Conservation (phyloP, 1,140 invertebrate genomes). For the Listronotus oregonensis region DNA sequence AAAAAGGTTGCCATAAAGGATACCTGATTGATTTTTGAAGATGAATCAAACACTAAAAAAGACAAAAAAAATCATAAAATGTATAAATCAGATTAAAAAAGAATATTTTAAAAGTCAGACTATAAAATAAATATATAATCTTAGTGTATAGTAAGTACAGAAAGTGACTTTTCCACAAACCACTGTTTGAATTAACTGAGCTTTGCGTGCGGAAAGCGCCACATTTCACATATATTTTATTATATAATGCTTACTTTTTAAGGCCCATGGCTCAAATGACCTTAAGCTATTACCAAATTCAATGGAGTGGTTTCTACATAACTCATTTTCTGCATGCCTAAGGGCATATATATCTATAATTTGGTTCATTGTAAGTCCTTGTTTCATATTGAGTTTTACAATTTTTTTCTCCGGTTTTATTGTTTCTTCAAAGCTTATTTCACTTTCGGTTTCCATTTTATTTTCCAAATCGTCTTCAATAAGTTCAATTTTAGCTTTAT, state of each 20-base stretch:
- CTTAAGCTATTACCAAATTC: slow-evolving; percentile 33
- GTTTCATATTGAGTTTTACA: slow-evolving; percentile 41
- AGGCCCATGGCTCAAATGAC: slow-evolving; percentile 41
- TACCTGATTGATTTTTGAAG: slow-evolving; percentile 45
- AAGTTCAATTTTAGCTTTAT: neutral
- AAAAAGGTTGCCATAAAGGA: slow-evolving; percentile 42
- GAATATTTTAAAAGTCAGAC: too few species aligned
- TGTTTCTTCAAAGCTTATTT: neutral
- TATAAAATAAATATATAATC: too few species aligned
- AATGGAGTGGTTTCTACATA: slow-evolving; percentile 38
- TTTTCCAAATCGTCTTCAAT: neutral
- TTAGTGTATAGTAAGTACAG: too few species aligned
- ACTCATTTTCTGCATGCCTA: slow-evolving; percentile 20
- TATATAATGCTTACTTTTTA: slow-evolving; percentile 39
- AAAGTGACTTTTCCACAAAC: too few species aligned
- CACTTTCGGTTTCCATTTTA: neutral
- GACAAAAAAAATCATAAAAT: neutral
- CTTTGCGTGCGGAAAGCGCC: too few species aligned
- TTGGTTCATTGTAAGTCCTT: slow-evolving; percentile 39
- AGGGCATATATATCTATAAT: slow-evolving; percentile 35
- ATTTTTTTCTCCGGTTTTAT: slow-evolving; percentile 7
- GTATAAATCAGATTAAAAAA: too few species aligned
- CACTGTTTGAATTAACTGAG: too few species aligned
- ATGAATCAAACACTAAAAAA: slow-evolving; percentile 50
- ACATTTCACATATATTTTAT: too few species aligned